These are phyloP conservation scores for Electrona antarctica DNA, from an alignment of 2,113 vertebrate species.

Conservation along the genomic window DNA sequence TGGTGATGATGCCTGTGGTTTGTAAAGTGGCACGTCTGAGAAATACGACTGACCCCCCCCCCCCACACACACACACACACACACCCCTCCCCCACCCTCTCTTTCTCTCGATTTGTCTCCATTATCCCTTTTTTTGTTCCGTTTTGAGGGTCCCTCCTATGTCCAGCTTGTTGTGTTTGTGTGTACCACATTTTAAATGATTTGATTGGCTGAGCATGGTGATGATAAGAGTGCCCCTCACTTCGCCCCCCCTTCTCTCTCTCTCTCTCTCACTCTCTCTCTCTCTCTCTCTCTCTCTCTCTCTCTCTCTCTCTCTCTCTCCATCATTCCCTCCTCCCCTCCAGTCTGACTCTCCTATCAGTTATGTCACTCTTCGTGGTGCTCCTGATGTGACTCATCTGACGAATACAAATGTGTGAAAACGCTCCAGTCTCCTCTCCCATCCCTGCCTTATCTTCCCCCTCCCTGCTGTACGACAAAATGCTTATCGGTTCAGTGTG, in stretches of 20 bases:
- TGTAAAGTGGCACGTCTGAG: too few relatives aligned
- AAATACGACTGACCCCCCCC: too few relatives aligned
- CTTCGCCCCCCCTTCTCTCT: neutral
- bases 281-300: neutral
- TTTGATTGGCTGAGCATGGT: too few relatives aligned
- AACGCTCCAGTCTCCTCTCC: neutral
- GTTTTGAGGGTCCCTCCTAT: too few relatives aligned
- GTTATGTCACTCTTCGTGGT: neutral
- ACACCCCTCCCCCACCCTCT: neutral
- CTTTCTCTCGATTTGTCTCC: neutral
- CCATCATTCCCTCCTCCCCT: neutral
- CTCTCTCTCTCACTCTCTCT: neutral
- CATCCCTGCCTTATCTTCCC: neutral
- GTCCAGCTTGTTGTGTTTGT: too few relatives aligned
- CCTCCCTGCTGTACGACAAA: neutral
- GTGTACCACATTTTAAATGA: too few relatives aligned
- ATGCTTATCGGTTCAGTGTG: too few relatives aligned
- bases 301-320: neutral
- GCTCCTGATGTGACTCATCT: too few relatives aligned
- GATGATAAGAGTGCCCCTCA: too few relatives aligned
- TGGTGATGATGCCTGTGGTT: too few relatives aligned
- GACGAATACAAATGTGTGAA: too few relatives aligned
- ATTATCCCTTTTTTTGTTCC: neutral
- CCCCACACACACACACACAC: too few relatives aligned
- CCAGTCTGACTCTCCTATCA: neutral